Conservation (phyloP, 2,888 invertebrate species). For the Philereme transversata region DNA sequence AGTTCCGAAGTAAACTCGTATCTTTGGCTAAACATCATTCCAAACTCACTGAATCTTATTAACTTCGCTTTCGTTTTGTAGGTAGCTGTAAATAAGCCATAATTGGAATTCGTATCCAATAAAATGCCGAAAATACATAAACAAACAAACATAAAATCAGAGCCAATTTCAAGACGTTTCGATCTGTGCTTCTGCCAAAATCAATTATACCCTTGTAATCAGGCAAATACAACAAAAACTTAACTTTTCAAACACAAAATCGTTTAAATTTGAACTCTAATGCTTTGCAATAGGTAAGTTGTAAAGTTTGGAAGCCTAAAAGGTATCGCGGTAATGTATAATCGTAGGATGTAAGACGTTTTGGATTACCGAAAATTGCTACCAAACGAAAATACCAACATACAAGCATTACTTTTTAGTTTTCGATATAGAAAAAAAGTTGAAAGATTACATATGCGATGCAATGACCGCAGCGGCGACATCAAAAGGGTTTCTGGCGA, state of each 20-base stretch:
- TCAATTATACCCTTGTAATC: conserved; percentile 75
- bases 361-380: conserved; percentile 75
- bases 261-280: conserved; percentile 25
- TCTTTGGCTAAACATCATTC: not conserved
- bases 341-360: conserved; percentile 66
- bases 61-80: conserved; percentile 9
- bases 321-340: conserved; percentile 47
- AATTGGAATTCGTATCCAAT: conserved; percentile 54
- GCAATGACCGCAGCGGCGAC: conserved; percentile 74
- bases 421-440: conserved; percentile 70
- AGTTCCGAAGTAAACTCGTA: not conserved
- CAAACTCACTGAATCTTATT: conserved; percentile 2
- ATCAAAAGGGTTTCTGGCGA: conserved; percentile 72
- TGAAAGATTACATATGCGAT: conserved; percentile 67
- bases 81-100: conserved; percentile 39
- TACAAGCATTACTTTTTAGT: conserved; percentile 67
- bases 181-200: conserved; percentile 72
- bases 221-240: conserved; percentile 34
- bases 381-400: conserved; percentile 66
- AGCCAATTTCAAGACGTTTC: conserved; percentile 61
- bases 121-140: conserved; percentile 50
- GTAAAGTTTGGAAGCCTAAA: conserved; percentile 2
- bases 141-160: conserved; percentile 53
- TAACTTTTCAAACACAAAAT: not conserved
- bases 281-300: conserved; percentile 5